Base-by-base conservation (phyloP, 1,140 invertebrate genomes). In the Zaprionus africanus region DNA sequence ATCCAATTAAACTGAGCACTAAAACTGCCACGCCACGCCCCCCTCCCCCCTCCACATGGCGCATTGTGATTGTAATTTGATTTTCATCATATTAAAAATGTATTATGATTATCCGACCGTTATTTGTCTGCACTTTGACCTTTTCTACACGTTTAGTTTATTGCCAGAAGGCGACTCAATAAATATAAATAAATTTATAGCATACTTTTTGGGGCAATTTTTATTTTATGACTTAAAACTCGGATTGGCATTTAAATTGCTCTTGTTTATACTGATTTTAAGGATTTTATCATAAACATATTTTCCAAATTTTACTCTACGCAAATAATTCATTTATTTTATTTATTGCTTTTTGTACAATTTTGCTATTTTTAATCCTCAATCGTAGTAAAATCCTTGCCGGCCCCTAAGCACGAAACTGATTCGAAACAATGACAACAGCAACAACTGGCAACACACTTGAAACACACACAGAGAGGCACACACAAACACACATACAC, bases 1-100 rank as follows among this genome's bases (percentile, higher is more conserved):
- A 75, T 75, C 66, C 59, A 69, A 62, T 51, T 75, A 63, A 73
- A 57, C 38, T 28, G 0, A 28, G 57, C 70, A 59, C 36, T 67
- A 31, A 51, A 66, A 43, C 49, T 54, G 5, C 46, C 41, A 38
- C 5, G 4, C 36, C 13, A 15, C 36, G 4, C 36, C 36, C 36
- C 13, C 11, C 13, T 4, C 0, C 12, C 13, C 36, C 13, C 38
- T 2, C 15, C 41, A n/a, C 41, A n/a, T 43, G 2, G 5, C 15
- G 5, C 15, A 6, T 3, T n/a, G 15, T 22, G 31, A 56, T 43
- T 28, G 24, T 31, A 19, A n/a, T 19, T 19, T 26, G 36, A 31
- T 34, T 58, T 15, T 5, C 26, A 56, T 41, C 36, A 66, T 43
- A 58, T 66, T 46, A 46, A 36, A 66, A 66, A 58, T 58, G 64